Evolutionary conservation across 2,797 vertebrate genomes (phyloP).

Genomic region (Schizothorax lantsangensis): DNA sequence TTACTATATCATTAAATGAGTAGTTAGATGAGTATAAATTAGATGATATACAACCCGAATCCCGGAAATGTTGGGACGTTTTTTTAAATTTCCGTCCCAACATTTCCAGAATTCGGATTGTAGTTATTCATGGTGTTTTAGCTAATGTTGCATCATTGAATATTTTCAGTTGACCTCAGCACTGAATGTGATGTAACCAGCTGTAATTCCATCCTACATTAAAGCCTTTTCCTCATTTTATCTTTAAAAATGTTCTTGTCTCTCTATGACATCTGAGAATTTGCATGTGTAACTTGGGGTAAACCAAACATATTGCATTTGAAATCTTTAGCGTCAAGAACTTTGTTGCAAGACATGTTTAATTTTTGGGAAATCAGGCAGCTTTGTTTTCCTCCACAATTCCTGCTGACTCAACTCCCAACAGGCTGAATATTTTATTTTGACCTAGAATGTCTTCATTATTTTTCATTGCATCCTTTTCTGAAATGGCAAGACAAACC

Average conservation of each 20-base stretch:
- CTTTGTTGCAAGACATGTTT: background rate
- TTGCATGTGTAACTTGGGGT: background rate
- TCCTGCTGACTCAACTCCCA: slow-evolving; percentile 20
- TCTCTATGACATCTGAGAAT: background rate
- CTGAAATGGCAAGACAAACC: background rate
- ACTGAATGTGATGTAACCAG: background rate
- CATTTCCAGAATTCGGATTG: too few relatives aligned
- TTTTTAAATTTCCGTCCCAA: too few relatives aligned
- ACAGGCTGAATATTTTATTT: background rate
- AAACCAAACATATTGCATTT: background rate
- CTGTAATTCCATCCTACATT: background rate
- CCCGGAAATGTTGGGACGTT: too few relatives aligned
- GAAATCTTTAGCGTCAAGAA: background rate
- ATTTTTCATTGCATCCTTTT: background rate
- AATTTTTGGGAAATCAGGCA: background rate
- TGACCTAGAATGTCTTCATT: background rate
- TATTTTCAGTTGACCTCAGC: background rate
- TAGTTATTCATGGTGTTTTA: background rate
- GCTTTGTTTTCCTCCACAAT: background rate
- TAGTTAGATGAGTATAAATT: background rate
- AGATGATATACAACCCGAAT: too few relatives aligned
- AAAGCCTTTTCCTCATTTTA: background rate
- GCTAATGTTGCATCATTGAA: background rate
- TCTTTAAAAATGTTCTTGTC: background rate
- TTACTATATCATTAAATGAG: background rate